Evolutionary conservation across 2,888 invertebrate species (phyloP), one percentile per base, ranked within the genome.

Genomic region (Tinea trinotella): DNA sequence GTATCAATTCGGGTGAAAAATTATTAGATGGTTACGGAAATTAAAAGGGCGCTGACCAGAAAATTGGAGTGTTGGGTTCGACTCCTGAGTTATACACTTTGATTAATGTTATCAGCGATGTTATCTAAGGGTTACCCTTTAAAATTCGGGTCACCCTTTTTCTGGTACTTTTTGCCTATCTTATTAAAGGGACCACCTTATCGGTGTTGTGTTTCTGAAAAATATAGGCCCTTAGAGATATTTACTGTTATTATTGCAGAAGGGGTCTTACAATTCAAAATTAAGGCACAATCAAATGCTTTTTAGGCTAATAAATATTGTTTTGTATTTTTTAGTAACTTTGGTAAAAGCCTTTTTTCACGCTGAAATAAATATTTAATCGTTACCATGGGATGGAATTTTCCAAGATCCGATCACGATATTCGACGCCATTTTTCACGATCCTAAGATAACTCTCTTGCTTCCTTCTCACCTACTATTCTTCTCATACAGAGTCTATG

Each of bases 71-170:
- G 44, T 24, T 17, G 30, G 48, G 15, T 36, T 54, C 40, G 46
- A 56, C 55, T 55, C 61, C 61, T 65, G 66, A 71, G 73, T 71
- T 72, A 75, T 71, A 67, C 69, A 67, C 69, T 70, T 74, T 80
- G 84, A 86, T 85, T 82, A 84, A 83, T 82, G 79, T 77, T 86
- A 83, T 84, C 85, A 78, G 63, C 40, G 59, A 64, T 61, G 71
- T 72, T 77, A 83, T 84, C 83, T 69, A 62, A 67, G 55, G 64
- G 34, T 67, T 67, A 66, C 66, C 70, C 40, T 15, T 40, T 40
- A 40, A 40, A 74, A 80, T 77, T 76, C 71, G 69, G 76, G 67
- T 61, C 68, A 67, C 67, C 68, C 68, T 68, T 68, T 66, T 64
- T 63, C 61, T 59, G 59, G 20, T 24, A 15, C 22, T 19, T 22